Evolutionary conservation across 2,113 vertebrate genomes (phyloP).

Genomic region (Puntigrus tetrazona): DNA sequence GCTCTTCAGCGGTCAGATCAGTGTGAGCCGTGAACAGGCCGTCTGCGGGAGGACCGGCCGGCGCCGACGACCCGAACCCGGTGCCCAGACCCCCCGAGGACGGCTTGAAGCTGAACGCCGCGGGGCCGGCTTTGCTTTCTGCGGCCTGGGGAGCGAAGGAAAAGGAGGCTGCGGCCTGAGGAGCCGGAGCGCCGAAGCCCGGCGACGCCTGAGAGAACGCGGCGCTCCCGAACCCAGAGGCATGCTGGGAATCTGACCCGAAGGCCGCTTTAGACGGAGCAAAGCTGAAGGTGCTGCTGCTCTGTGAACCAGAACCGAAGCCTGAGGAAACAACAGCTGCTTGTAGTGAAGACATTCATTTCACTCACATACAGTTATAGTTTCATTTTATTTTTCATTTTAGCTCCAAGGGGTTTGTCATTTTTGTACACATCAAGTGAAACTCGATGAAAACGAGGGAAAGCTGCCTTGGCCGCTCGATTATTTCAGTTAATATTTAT

Average conservation of each 20-base stretch:
- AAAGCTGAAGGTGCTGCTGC: constrained; percentile 78
- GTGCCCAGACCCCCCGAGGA: background rate
- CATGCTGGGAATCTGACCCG: constrained; percentile 54
- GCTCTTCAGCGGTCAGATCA: constrained; percentile 81
- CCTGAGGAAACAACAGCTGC: constrained; percentile 66
- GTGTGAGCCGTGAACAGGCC: constrained; percentile 79
- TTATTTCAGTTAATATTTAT: no score
- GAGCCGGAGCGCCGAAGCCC: constrained; percentile 20
- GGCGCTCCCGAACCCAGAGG: background rate
- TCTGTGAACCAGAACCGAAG: constrained; percentile 68
- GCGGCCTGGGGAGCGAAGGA: constrained; percentile 63
- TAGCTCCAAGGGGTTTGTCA: no score
- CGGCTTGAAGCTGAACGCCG: constrained; percentile 65
- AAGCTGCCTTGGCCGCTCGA: no score
- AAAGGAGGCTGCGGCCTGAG: constrained; percentile 61
- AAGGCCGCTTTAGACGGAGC: constrained; percentile 68
- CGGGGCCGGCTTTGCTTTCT: constrained; percentile 34
- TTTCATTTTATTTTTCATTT: no score
- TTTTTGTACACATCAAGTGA: no score
- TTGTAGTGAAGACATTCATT: no score
- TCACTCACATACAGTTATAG: no score
- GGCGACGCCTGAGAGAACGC: background rate
- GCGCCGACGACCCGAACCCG: constrained; percentile 47
- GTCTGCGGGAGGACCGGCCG: constrained; percentile 49
- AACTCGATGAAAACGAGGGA: no score